Conservation (phyloP, 2,113 vertebrate species). For the Brachirus orientalis region DNA sequence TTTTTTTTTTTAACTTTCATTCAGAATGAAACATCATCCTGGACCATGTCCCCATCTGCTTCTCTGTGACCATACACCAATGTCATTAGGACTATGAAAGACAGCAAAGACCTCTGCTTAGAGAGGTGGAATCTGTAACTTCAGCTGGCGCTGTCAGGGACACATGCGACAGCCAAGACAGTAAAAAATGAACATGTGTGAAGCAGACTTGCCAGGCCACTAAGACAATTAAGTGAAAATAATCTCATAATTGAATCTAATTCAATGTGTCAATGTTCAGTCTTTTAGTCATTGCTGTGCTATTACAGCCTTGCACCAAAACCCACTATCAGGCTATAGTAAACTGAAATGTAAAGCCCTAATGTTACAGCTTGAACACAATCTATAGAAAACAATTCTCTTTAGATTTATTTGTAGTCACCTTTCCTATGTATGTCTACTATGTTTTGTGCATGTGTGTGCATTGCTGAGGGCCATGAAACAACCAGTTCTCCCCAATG, state of each 20-base stretch:
- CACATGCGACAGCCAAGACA: constrained; percentile 1
- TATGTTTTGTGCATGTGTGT: constrained; percentile 39
- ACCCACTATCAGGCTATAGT: too few species aligned
- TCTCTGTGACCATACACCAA: constrained; percentile 14
- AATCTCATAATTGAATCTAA: constrained; percentile 18
- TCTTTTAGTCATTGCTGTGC: constrained; percentile 13
- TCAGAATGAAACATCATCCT: constrained; percentile 14
- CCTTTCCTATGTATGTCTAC: constrained; percentile 23
- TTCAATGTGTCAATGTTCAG: constrained; percentile 34
- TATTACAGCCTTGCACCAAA: constrained; percentile 20
- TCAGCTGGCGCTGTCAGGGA: constrained; percentile 31
- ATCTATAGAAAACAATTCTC: too few species aligned
- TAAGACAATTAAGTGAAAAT: constrained; percentile 37
- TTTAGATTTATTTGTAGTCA: too few species aligned
- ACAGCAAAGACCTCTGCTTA: constrained; percentile 33
- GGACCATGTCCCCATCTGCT: constrained; percentile 26
- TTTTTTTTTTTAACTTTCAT: not conserved
- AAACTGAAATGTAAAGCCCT: not conserved
- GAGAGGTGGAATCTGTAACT: constrained; percentile 38
- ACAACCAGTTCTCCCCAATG: constrained; percentile 49
- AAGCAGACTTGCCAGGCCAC: constrained; percentile 15
- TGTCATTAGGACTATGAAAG: constrained; percentile 29
- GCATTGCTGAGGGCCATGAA: constrained; percentile 26
- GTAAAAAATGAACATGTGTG: not conserved
- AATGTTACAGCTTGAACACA: not conserved